Evolutionary conservation across 2,888 invertebrate species (phyloP).

Genomic region (Pasiphila rectangulata): DNA sequence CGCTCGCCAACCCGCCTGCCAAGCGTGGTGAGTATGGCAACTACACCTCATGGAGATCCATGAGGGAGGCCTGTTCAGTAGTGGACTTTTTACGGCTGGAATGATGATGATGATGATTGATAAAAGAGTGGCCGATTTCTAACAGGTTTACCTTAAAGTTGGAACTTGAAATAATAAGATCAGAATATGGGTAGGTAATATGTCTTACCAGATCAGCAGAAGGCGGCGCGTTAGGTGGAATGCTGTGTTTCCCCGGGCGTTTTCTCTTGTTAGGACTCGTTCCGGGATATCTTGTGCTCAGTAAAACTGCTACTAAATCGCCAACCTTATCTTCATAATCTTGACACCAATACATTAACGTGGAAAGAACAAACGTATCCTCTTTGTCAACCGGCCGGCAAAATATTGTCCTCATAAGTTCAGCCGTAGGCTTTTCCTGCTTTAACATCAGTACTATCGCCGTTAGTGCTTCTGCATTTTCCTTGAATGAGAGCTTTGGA

Average conservation of each 20-base stretch:
- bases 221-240: constrained; percentile 85
- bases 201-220: constrained; percentile 87
- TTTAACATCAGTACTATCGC: constrained; percentile 94
- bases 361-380: constrained; percentile 94
- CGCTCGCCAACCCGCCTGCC: no score
- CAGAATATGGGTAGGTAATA: no score
- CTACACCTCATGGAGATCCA: no score
- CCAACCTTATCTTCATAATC: constrained; percentile 94
- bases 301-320: constrained; percentile 88
- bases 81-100: no score
- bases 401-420: constrained; percentile 91
- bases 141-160: no score
- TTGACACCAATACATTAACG: constrained; percentile 96
- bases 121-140: no score
- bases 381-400: constrained; percentile 86
- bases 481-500: constrained; percentile 88
- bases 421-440: constrained; percentile 93
- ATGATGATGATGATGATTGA: no score
- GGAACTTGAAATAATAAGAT: no score
- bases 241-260: constrained; percentile 87
- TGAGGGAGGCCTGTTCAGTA: no score
- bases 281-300: constrained; percentile 91
- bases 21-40: no score
- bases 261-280: constrained; percentile 96
- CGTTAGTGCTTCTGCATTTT: constrained; percentile 95